Percentiles rank a stretch among this genome's conserved stretches.
These are phyloP conservation scores for Brachirus orientalis DNA, from an alignment of 2,113 vertebrate species.

Conservation along the genomic window DNA sequence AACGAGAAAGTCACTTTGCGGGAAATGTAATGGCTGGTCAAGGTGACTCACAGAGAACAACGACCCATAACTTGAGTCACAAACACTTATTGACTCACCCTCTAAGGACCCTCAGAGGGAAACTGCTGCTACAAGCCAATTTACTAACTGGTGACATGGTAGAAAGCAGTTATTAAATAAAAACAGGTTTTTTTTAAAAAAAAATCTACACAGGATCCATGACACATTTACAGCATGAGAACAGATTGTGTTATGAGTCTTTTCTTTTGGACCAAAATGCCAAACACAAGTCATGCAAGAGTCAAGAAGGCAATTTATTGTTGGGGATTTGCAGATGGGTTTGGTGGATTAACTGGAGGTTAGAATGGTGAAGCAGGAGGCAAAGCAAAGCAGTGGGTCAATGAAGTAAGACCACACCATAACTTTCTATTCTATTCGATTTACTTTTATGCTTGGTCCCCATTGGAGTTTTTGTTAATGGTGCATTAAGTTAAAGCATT, in stretches of 20 bases:
- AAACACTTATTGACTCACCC: constrained; percentile 59
- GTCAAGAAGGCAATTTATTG: background rate
- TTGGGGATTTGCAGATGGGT: constrained; percentile 2
- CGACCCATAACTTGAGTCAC: constrained; percentile 62
- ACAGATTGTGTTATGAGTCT: constrained; percentile 5
- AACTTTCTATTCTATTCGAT: background rate
- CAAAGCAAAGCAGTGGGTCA: background rate
- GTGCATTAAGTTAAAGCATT: constrained; percentile 20
- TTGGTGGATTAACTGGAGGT: constrained; percentile 1
- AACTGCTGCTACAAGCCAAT: constrained; percentile 22
- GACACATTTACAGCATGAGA: constrained; percentile 24
- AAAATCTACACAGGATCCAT: constrained; percentile 1
- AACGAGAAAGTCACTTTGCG: constrained; percentile 44
- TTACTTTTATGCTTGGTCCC: constrained; percentile 29
- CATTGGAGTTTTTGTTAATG: constrained; percentile 23
- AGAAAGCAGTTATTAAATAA: constrained; percentile 31
- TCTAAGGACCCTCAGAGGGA: constrained; percentile 52
- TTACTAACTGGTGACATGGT: constrained; percentile 4
- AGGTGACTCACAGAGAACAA: constrained; percentile 69
- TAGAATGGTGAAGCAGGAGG: background rate
- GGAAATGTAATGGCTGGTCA: constrained; percentile 50
- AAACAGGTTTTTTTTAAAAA: constrained; percentile 26
- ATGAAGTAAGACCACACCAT: too few relatives aligned
- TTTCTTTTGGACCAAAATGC: background rate
- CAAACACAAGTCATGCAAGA: background rate